Evolutionary conservation across 2,113 vertebrate species (phyloP).

Genomic region (Callipepla californica): DNA sequence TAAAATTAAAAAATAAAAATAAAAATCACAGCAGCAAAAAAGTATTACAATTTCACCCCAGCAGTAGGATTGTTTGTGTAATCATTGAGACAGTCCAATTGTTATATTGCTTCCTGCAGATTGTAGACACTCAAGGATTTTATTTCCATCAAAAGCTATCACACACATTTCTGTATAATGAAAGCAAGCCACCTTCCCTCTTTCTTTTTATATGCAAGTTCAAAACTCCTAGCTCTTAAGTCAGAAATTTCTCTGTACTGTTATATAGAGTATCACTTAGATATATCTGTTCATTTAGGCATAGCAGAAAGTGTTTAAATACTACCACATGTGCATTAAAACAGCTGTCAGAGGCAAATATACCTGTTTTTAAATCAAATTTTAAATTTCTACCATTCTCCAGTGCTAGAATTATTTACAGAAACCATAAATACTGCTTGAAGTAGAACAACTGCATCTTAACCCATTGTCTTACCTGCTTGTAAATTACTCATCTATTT

Average conservation of each 20-base stretch:
- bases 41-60: background rate
- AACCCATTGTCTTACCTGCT: background rate
- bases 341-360: background rate
- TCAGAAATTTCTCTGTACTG: background rate
- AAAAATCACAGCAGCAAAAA: background rate
- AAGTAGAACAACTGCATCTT: background rate
- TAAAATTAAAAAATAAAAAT: background rate
- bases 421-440: background rate
- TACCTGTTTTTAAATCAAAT: background rate
- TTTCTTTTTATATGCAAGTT: background rate
- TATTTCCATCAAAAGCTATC: background rate
- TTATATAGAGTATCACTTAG: fast-evolving
- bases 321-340: background rate
- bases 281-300: fast-evolving
- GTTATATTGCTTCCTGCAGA: background rate
- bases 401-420: background rate
- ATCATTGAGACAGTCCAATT: background rate
- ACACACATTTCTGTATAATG: background rate
- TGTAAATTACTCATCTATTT: background rate
- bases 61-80: background rate
- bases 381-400: background rate
- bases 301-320: background rate
- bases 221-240: background rate
- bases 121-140: background rate
- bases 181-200: background rate